A percentile compares a stretch with the other conserved stretches of the same genome.
Conservation (phyloP, 2,888 invertebrate genomes). For the Tenthredo scrophulariae region DNA sequence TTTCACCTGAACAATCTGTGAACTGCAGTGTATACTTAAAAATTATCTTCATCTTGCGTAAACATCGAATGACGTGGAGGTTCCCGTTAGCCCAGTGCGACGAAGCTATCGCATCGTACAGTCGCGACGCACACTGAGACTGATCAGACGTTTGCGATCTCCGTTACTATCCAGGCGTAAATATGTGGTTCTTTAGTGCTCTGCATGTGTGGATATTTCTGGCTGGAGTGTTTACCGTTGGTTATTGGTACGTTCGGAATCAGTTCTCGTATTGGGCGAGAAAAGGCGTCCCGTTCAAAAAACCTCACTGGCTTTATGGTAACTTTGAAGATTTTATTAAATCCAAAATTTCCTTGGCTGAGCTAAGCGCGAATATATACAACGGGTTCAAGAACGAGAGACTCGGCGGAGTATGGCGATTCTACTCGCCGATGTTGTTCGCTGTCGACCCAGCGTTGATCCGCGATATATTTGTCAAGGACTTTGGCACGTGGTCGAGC, state of each 20-base stretch:
- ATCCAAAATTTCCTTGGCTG: constrained; percentile 81
- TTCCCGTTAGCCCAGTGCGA: neutral
- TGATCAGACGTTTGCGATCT: neutral
- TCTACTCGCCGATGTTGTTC: constrained; percentile 82
- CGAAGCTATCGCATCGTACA: neutral
- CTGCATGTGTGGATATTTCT: neutral
- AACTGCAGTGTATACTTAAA: neutral
- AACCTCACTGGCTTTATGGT: constrained; percentile 78
- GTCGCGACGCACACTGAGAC: neutral
- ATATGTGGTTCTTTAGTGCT: neutral
- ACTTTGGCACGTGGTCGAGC: constrained; percentile 84
- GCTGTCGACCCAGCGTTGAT: constrained; percentile 83
- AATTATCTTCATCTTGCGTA: neutral
- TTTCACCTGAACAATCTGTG: neutral
- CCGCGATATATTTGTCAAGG: constrained; percentile 80
- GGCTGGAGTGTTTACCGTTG: neutral
- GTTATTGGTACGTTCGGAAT: neutral
- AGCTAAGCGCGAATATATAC: constrained; percentile 78
- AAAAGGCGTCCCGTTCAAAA: constrained; percentile 8
- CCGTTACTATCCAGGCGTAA: neutral
- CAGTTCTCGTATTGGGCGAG: constrained; percentile 18
- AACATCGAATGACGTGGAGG: neutral
- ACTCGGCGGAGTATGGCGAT: constrained; percentile 83
- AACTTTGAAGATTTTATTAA: constrained; percentile 81
- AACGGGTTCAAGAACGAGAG: constrained; percentile 61